Evolutionary conservation across 2,888 invertebrate species (phyloP), one percentile per base, ranked within the genome.

Genomic region (Drosophila trichaetosa): DNA sequence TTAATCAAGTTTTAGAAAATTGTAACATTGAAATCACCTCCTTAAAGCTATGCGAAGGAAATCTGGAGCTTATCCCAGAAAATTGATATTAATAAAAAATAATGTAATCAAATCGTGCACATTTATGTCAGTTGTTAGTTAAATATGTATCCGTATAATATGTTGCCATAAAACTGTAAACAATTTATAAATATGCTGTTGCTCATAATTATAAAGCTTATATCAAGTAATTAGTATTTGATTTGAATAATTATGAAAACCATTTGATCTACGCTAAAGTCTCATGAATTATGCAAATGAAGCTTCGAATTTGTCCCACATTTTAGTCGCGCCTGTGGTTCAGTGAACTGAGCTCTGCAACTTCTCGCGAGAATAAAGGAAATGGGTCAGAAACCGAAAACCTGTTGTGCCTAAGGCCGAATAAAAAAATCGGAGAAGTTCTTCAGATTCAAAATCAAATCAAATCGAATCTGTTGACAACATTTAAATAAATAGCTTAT

Each of bases 401-500:
- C 87, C 87, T 73, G 89, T 83, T 87, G 64, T 27, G 53, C 46
- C 51, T 52, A 38, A 16, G 48, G 74, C 46, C 31, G 56, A 3
- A n/a, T 5, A n/a, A 21, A 31, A 13, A 13, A 29, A 69, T 34
- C 33, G 24, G 42, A 58, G 33, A 29, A 24, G 18, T 18, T 58
- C 31, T 62, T 34, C 42, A 54, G 60, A 59, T 69, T 48, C 31
- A 3, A 31, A 31, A 34, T 64, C 34, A 66, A 66, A 21, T 29
- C 42, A 40, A 40, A 29, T 56, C 27, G 46, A 18, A 2, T 38
- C n/a, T 73, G 75, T 68, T 80, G 67, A 79, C 63, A 73, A 67
- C 60, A 82, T 81, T 87, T 77, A 59, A 84, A 87, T 87, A 82
- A 84, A 76, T 69, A 63, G 75, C 76, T 79, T 78, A 86, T 86